Percentiles rank a stretch among this genome's conserved stretches.
These are phyloP conservation scores for Falco berigora DNA, from an alignment of 2,797 vertebrate species.

Conservation along the genomic window DNA sequence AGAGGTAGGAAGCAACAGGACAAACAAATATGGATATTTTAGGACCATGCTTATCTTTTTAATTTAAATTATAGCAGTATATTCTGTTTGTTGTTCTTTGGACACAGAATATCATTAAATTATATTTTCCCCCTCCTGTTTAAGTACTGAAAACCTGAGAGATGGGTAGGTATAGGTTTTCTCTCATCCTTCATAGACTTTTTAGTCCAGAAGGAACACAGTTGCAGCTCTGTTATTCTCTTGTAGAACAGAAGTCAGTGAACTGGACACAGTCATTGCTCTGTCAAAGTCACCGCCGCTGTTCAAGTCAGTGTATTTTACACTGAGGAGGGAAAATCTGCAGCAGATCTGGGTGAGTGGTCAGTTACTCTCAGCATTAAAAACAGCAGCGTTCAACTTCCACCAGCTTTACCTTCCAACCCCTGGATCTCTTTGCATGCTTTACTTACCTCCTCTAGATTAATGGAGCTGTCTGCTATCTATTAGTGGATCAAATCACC, in stretches of 20 bases:
- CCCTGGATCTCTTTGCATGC: neutral
- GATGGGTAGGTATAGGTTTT: neutral
- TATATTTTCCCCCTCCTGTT: neutral
- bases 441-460: neutral
- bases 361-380: neutral
- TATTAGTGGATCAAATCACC: conserved; percentile 46
- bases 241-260: neutral
- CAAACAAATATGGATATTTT: rapidly evolving
- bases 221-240: neutral
- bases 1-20: neutral
- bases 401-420: neutral
- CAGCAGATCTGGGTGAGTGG: neutral
- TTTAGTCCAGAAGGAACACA: neutral
- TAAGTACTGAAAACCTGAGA: neutral
- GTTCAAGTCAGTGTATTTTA: neutral
- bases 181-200: neutral
- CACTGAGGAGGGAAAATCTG: neutral
- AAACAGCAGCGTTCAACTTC: neutral
- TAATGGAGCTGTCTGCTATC: conserved; percentile 32
- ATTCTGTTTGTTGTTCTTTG: neutral
- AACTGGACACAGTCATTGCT: neutral
- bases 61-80: neutral
- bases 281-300: neutral
- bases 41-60: neutral
- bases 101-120: neutral